A percentile compares a stretch with the other conserved stretches of the same genome.
Conservation (phyloP, 1,140 invertebrate species). For the Drosophila kohkoa region DNA sequence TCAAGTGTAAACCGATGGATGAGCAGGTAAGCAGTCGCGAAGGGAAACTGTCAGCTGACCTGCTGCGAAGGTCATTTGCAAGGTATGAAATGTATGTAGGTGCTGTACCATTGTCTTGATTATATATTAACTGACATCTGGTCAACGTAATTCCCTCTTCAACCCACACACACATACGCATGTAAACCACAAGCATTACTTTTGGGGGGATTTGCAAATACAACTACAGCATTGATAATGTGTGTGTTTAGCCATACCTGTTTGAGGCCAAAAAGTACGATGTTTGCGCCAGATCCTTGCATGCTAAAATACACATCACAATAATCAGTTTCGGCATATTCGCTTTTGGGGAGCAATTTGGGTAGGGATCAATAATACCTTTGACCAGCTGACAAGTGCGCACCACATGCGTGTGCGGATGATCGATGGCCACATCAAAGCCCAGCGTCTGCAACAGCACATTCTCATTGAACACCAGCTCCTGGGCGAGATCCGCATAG, state of each 20-base stretch:
- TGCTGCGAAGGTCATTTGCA: not conserved
- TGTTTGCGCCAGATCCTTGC: conserved; percentile 97
- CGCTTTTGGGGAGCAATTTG: conserved; percentile 14
- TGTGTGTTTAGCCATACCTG: conserved; percentile 87
- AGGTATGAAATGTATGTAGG: not conserved
- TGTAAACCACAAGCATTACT: not conserved
- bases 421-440: conserved; percentile 98
- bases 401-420: conserved; percentile 98
- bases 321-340: conserved; percentile 60
- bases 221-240: conserved; percentile 8
- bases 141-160: not conserved
- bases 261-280: conserved; percentile 99
- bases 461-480: conserved; percentile 98
- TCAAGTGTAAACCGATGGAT: not conserved
- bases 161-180: not conserved
- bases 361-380: conserved; percentile 87
- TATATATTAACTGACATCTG: too few species aligned
- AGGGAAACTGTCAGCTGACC: not conserved
- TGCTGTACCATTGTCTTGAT: not conserved
- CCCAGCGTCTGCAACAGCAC: conserved; percentile 97
- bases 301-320: conserved; percentile 88
- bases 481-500: conserved; percentile 91
- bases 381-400: conserved; percentile 96
- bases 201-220: not conserved
- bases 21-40: not conserved